A percentile compares a stretch with the other conserved stretches of the same genome.
Evolutionary conservation across 2,113 vertebrate species (phyloP).

Genomic region (Chlamydotis undulata): DNA sequence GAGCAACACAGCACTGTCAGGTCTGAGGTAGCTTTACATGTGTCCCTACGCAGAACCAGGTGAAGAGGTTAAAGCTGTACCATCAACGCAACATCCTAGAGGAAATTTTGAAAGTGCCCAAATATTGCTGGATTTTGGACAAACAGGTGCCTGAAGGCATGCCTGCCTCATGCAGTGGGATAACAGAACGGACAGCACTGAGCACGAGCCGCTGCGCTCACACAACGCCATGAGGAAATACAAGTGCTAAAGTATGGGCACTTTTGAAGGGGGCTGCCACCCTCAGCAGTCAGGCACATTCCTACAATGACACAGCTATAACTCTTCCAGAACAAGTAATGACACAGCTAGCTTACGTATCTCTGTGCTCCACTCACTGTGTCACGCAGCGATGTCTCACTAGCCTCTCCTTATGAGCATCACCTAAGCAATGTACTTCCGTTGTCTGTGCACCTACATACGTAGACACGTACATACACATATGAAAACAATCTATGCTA

Average conservation of each 20-base stretch:
- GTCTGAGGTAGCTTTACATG: neutral
- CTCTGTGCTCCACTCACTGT: neutral
- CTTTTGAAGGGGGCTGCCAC: neutral
- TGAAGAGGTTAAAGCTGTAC: neutral
- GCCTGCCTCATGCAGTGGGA: neutral
- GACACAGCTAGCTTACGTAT: neutral
- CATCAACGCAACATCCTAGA: neutral
- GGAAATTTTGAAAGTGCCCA: neutral
- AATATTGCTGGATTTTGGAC: neutral
- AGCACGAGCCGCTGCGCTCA: neutral
- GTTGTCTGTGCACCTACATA: neutral
- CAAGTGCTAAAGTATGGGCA: neutral
- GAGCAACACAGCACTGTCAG: neutral
- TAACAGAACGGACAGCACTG: neutral
- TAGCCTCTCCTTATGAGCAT: neutral
- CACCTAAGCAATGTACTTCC: neutral
- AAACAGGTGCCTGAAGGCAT: neutral
- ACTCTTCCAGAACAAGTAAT: too few relatives aligned
- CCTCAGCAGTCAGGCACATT: neutral
- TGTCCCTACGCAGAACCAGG: neutral
- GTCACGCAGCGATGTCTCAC: neutral
- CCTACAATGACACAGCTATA: neutral
- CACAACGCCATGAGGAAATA: neutral
- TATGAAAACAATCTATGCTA: neutral
- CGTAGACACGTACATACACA: fast-evolving